Evolutionary conservation across 2,888 invertebrate genomes (phyloP), one percentile per base, ranked within the genome.

Genomic region (Tetanocera ferruginea): DNA sequence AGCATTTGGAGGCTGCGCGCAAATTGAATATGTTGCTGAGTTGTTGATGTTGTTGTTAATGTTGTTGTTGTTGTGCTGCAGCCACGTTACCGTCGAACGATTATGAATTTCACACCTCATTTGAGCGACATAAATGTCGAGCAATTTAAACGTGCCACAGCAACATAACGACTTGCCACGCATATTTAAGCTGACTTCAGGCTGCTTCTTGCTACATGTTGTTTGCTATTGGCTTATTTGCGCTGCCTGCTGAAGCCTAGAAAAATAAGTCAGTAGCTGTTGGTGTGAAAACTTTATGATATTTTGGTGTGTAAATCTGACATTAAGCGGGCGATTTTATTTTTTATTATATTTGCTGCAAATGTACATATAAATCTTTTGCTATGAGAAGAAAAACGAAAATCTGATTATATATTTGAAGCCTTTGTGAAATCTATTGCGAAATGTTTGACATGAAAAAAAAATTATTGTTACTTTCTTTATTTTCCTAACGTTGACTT

Each of bases 281-380:
- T 43, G 43, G 11, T 43, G 11, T 43, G 43, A 14, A 11, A 3
- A 11, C 43, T 14, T 43, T 60, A 55, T n/a, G 57, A 17, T 75
- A 60, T 76, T 69, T 55, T 69, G 14, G 69, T 52, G n/a, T 69
- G 74, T 69, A 43, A 62, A 64, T 31, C 14, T 71, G 64, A 51
- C 43, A 60, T 52, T 74, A 84, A 84, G 84, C 85, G 88, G 88
- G 88, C 88, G 88, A 88, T 43, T 43, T 43, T 43, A 88, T 88
- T 88, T 88, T 88, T 88, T 43, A 14, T 37, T 6, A 14, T 43
- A 11, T 1, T 43, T 43, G 37, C 6, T 43, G 28, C 60, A 17
- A 60, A 25, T 4, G n/a, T n/a, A n/a, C n/a, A 25, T 25, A 60
- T 31, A 25, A 19, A 60, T 11, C n/a, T n/a, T 28, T 17, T n/a